Conservation (phyloP, 2,888 invertebrate species). For the Dusona sp. region DNA sequence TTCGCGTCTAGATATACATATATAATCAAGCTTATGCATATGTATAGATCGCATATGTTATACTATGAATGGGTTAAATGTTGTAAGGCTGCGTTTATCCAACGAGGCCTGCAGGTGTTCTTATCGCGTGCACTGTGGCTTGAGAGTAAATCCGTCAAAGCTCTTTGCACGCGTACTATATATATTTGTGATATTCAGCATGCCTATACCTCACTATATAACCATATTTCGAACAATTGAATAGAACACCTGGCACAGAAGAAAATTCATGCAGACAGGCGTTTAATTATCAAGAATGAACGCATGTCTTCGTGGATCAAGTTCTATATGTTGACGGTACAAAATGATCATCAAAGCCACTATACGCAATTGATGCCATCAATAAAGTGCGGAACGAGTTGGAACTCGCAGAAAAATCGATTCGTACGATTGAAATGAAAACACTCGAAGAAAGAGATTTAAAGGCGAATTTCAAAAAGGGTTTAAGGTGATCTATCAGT, state of each 20-base stretch:
- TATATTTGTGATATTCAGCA: constrained; percentile 8
- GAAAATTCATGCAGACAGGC: constrained; percentile 59
- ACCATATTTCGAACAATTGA: constrained; percentile 35
- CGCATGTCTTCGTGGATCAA: constrained; percentile 57
- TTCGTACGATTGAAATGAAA: neutral
- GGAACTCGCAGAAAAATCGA: neutral
- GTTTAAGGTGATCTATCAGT: too few relatives aligned
- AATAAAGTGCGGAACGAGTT: neutral
- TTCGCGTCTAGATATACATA: constrained; percentile 3
- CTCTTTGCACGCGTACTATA: constrained; percentile 36
- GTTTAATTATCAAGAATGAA: constrained; percentile 64
- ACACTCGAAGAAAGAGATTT: neutral
- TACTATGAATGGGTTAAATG: constrained; percentile 19
- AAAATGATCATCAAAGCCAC: neutral
- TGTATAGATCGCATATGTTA: neutral
- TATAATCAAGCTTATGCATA: neutral
- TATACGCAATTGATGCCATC: neutral
- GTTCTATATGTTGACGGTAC: constrained; percentile 33
- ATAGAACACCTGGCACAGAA: constrained; percentile 37
- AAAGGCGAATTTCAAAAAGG: neutral
- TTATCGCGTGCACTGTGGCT: constrained; percentile 64
- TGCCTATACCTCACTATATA: neutral
- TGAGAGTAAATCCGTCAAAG: constrained; percentile 68
- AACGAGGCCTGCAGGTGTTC: constrained; percentile 52
- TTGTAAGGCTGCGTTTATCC: constrained; percentile 11